Base-by-base conservation (phyloP, 2,888 invertebrate species). In the Oscheius sp. region DNA sequence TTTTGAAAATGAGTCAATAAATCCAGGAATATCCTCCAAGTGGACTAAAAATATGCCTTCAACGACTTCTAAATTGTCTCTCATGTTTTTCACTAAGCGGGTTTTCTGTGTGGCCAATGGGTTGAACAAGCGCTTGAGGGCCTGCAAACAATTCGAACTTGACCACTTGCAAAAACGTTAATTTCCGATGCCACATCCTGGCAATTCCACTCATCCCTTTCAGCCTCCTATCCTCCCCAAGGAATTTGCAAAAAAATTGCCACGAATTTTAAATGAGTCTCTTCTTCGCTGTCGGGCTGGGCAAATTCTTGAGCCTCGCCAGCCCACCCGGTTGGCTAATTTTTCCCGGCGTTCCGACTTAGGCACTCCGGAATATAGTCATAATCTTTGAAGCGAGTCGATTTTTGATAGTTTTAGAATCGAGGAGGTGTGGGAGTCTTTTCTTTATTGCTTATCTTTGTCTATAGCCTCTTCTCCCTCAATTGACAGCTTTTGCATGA, bases 61-160 rank as follows among this genome's bases (percentile, higher is more conserved):
- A n/a, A n/a, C n/a, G n/a, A n/a, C n/a, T n/a, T n/a, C n/a, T n/a
- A n/a, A n/a, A n/a, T n/a, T n/a, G n/a, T n/a, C n/a, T n/a, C n/a
- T n/a, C n/a, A n/a, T 42, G 42, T 55, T 37, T 55, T 55, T 17
- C 37, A 10, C 37, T n/a, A 34, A 23, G 55, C 55, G 55, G 37
- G 55, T 55, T 34, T 55, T 55, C 55, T 55, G 55, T 55, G 55
- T 55, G 55, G 20, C 10, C 17, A 55, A 55, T 55, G 33, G 34
- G 55, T 55, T 55, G 55, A 23, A 55, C 55, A 55, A 55, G 55
- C 37, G 55, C 55, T 55, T 17, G 23, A 55, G 55, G 31, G 20
- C 55, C 55, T 55, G 55, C 55, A 55, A 55, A 55, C 55, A 55
- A 23, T 55, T 55, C 33, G 55, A 55, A 23, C 37, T 55, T 55